Base-by-base conservation (phyloP, 2,797 vertebrate genomes). In the Melanotaenia parkinsoni region DNA sequence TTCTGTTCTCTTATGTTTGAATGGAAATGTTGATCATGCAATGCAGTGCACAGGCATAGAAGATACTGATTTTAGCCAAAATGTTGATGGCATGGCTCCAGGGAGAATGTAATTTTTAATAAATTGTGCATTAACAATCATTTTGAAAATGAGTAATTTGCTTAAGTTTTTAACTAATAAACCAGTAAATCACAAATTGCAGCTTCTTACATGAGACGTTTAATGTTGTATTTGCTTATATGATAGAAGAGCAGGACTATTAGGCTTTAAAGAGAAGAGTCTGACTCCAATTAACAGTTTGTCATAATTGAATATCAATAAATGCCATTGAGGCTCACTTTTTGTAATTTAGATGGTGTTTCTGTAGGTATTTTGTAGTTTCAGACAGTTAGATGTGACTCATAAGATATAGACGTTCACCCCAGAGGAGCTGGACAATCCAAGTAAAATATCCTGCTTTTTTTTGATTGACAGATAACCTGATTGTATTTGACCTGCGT, bases 21-120 rank as follows among this genome's bases (percentile, higher is more conserved):
- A 73, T 79, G 61, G 70, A 75, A 73, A 79, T 57, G 38, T 38
- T 33, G 26, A 61, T n/a, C 35, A 22, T 61, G 11, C 38, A 16
- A 33, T 58, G 18, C 14, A 57, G 60, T 35, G 6, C n/a, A 32
- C 24, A 53, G 82, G 53, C 22, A 53, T 12, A 26, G 22, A 26
- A 11, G 20, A 47, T 20, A 3, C 6, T 20, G 16, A 2, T 16
- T 47, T 20, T 20, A 20, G 4, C 18, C 5, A 18, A 20, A 24
- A 51, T 24, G 2, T 11, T 26, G 12, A 26, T 13, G 11, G 51
- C 22, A 12, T 26, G 4, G 11, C 51, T 53, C 12, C 11, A 26
- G 28, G 11, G n/a, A 56, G 6, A 56, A 30, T 14, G 26, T 30
- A 0, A 16, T 30, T 56, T 16, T 18, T 16, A 1, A 16, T 57